Evolutionary conservation across 1,140 invertebrate genomes (phyloP).

Genomic region (Sitodiplosis mosellana): DNA sequence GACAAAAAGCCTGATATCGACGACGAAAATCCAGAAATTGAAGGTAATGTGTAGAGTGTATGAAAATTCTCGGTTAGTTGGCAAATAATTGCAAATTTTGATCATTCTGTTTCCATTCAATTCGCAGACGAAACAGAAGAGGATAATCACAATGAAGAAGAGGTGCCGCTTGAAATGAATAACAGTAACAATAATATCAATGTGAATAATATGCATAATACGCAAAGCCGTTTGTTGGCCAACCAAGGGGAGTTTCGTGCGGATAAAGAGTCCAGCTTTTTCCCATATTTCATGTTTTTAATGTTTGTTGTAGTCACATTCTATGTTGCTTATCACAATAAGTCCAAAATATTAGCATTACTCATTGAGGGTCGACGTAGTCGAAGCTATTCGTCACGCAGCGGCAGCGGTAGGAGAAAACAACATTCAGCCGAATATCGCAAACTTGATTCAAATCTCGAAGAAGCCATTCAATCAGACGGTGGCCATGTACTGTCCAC

Average conservation of each 20-base stretch:
- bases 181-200: no score
- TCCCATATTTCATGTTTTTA: constrained; percentile 40
- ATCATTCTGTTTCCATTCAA: no score
- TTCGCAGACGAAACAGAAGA: no score
- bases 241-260: constrained; percentile 5
- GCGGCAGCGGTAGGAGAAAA: constrained; percentile 28
- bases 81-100: no score
- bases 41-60: no score
- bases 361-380: constrained; percentile 32
- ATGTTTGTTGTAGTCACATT: constrained; percentile 35
- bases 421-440: constrained; percentile 34
- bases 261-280: constrained; percentile 36
- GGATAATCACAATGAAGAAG: no score
- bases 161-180: no score
- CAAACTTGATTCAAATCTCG: constrained; percentile 39
- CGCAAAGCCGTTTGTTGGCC: no score
- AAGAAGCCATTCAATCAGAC: constrained; percentile 36
- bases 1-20: no score
- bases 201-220: no score
- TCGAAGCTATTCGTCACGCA: constrained; percentile 14
- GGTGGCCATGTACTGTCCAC: neutral
- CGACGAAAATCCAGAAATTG: no score
- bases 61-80: no score
- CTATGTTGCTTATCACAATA: constrained; percentile 46
- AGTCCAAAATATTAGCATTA: constrained; percentile 43